phyloP scores from a whole-genome alignment of 1,140 invertebrate species.

The Sminthurinus signatus region DNA sequence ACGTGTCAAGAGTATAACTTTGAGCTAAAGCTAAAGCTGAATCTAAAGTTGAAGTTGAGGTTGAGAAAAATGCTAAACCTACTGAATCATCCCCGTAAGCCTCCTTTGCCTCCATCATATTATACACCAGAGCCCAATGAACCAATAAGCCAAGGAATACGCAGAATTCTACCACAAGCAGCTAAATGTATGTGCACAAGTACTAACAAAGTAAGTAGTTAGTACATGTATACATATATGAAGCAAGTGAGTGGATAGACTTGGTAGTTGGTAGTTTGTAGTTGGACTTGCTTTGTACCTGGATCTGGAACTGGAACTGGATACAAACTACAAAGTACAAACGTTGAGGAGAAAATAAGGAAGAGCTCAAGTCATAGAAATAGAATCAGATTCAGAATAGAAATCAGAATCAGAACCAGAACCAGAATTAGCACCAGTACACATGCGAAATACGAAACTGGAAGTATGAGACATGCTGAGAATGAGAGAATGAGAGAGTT shows the following conservation, averaged over 20 bases:
- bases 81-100: conserved; percentile 3
- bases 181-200: background rate
- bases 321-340: background rate
- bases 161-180: background rate
- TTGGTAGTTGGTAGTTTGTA: background rate
- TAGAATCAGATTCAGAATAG: background rate
- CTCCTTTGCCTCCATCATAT: background rate
- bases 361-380: background rate
- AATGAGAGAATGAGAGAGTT: background rate
- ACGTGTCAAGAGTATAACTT: background rate
- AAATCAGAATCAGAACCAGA: background rate
- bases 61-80: background rate
- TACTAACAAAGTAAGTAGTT: background rate
- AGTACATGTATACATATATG: background rate
- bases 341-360: background rate
- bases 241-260: background rate
- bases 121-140: conserved; percentile 3
- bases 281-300: background rate
- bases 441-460: background rate
- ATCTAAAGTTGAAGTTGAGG: background rate
- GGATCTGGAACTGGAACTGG: too few relatives aligned
- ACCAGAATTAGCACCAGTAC: background rate
- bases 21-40: background rate
- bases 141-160: background rate
- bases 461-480: background rate